Conservation (phyloP, 2,113 vertebrate species). For the Aythya baeri region DNA sequence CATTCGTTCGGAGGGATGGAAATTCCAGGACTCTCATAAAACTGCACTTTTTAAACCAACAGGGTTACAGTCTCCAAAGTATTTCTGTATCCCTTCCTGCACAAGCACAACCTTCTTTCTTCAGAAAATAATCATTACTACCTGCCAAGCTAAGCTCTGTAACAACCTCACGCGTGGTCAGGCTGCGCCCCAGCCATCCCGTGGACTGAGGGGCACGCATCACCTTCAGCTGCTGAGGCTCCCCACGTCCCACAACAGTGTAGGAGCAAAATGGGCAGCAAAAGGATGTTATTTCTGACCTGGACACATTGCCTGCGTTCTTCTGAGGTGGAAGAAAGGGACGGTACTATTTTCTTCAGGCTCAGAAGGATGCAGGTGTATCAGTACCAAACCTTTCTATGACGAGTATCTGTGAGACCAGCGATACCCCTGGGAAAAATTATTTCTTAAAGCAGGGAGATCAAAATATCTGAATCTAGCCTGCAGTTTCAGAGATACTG, state of each 20-base stretch:
- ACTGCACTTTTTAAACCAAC: background rate
- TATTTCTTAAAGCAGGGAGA: background rate
- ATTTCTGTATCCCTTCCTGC: background rate
- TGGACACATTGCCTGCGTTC: background rate
- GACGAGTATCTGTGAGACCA: background rate
- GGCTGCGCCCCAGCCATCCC: background rate
- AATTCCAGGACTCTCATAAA: constrained; percentile 23
- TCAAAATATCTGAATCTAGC: background rate
- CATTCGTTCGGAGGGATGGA: constrained; percentile 15
- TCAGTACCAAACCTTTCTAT: background rate
- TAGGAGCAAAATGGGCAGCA: background rate
- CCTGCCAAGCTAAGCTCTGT: background rate
- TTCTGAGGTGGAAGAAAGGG: background rate
- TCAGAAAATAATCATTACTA: background rate
- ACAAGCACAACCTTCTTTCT: background rate
- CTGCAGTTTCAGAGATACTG: background rate
- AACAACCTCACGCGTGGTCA: background rate
- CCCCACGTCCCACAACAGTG: background rate
- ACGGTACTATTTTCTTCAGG: background rate
- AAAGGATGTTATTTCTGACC: background rate
- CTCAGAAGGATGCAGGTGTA: background rate
- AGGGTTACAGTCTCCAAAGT: background rate
- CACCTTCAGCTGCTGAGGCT: background rate
- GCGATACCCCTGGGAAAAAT: background rate
- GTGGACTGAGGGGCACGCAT: background rate